These are phyloP conservation scores for Lycopodina hypogea DNA, from an alignment of 37 sponge, comb jelly and placozoan genomes.

Conservation along the genomic window DNA sequence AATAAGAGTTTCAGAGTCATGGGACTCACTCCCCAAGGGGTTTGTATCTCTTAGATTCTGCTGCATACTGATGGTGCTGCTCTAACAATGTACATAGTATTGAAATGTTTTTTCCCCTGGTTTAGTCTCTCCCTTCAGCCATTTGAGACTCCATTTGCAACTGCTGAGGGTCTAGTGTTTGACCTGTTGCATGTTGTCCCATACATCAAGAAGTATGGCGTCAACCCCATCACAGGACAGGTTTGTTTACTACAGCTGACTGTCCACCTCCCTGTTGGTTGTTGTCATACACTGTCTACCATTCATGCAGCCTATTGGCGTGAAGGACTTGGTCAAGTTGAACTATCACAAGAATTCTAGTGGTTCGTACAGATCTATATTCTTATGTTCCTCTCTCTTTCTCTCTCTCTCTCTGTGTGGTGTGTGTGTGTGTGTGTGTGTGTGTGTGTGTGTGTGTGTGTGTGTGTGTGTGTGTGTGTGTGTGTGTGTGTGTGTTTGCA, in stretches of 20 bases:
- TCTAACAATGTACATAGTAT: too few relatives aligned
- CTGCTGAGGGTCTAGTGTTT: constrained; percentile 84
- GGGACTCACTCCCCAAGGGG: too few relatives aligned
- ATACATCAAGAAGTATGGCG: constrained; percentile 83
- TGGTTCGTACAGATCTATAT: constrained; percentile 49
- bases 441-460: too few relatives aligned
- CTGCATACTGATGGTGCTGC: too few relatives aligned
- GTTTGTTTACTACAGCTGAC: constrained; percentile 19
- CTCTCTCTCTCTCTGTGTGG: too few relatives aligned
- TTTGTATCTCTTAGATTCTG: too few relatives aligned
- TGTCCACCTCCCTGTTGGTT: background rate
- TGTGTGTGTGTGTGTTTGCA: too few relatives aligned
- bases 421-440: too few relatives aligned
- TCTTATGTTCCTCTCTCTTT: too few relatives aligned
- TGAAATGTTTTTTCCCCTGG: too few relatives aligned
- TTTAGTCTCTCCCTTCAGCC: constrained; percentile 90
- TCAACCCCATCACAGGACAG: constrained; percentile 86
- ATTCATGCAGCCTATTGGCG: constrained; percentile 62
- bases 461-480: too few relatives aligned
- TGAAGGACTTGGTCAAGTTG: constrained; percentile 80
- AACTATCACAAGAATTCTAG: constrained; percentile 92
- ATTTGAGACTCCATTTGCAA: constrained; percentile 88
- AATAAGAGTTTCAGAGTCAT: too few relatives aligned
- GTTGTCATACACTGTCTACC: background rate
- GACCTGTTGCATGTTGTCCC: constrained; percentile 86